phyloP scores from a whole-genome alignment of 1,140 invertebrate genomes.

The Hormaphis cornu region DNA sequence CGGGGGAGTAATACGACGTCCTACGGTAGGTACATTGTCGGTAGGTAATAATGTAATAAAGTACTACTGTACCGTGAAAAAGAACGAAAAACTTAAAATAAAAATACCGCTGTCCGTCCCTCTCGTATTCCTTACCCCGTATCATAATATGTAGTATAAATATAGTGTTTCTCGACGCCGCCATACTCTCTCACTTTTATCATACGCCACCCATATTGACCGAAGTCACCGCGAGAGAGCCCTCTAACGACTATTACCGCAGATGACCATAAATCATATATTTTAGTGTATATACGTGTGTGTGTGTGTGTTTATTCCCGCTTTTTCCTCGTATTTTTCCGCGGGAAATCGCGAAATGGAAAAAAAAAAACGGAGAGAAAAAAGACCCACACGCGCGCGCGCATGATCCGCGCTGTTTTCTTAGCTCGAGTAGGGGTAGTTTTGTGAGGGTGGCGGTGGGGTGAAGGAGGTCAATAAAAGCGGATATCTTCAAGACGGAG shows the following conservation, averaged over 20 bases:
- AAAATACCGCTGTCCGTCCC: too few relatives aligned
- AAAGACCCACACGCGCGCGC: not conserved
- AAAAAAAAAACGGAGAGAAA: slow-evolving; percentile 7
- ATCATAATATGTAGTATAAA: too few relatives aligned
- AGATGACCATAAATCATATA: slow-evolving; percentile 29
- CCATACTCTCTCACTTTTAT: not conserved
- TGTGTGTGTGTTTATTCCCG: not conserved
- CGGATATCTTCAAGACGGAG: slow-evolving; percentile 31
- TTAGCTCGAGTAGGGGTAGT: too few relatives aligned
- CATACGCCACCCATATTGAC: slow-evolving; percentile 28
- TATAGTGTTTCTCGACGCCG: too few relatives aligned
- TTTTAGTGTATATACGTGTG: not conserved
- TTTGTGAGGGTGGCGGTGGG: too few relatives aligned
- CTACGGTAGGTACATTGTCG: too few relatives aligned
- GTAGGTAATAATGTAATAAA: too few relatives aligned
- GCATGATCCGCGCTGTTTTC: not conserved
- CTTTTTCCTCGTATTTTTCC: slow-evolving; percentile 21
- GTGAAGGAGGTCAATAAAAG: slow-evolving; percentile 28
- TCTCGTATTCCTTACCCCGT: too few relatives aligned
- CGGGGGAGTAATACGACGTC: too few relatives aligned
- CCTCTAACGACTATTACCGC: slow-evolving; percentile 29
- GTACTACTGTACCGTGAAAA: too few relatives aligned
- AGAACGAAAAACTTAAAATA: too few relatives aligned
- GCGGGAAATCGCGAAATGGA: not conserved
- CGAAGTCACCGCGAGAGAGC: not conserved